A percentile compares a stretch with the other conserved stretches of the same genome.
phyloP scores from a whole-genome alignment of 2,888 invertebrate genomes.

The Melangyna quadrimaculata region DNA sequence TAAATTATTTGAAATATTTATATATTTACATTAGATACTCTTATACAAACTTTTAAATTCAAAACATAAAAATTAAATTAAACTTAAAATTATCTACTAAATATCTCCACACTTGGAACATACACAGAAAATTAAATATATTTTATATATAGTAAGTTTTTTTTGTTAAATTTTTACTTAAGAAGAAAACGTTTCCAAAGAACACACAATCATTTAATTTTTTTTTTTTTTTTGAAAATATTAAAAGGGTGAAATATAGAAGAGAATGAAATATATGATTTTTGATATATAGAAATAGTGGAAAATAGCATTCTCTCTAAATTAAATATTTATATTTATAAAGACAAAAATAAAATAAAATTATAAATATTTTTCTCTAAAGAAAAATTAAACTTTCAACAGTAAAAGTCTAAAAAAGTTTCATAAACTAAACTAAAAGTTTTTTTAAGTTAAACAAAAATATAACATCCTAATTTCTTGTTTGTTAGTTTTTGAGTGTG shows the following conservation, averaged over 20 bases:
- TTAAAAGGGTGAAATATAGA: conserved; percentile 69
- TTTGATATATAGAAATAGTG: conserved; percentile 65
- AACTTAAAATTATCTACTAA: conserved; percentile 61
- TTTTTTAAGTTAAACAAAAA: background rate
- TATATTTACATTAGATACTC: conserved; percentile 60
- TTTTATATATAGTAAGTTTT: conserved; percentile 27
- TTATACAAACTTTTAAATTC: conserved; percentile 25
- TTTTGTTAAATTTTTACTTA: conserved; percentile 42
- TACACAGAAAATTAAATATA: conserved; percentile 65
- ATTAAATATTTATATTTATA: conserved; percentile 60
- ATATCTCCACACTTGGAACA: conserved; percentile 65
- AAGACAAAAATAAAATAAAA: conserved; percentile 24
- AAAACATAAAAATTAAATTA: conserved; percentile 20
- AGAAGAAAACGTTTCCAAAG: conserved; percentile 68
- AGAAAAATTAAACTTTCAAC: conserved; percentile 53
- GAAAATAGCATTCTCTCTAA: conserved; percentile 71
- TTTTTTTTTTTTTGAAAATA: conserved; percentile 50
- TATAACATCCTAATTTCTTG: conserved; percentile 43
- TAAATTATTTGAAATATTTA: conserved; percentile 27
- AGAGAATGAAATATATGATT: conserved; percentile 67
- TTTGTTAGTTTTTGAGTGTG: conserved; percentile 41
- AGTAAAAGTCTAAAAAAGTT: conserved; percentile 60
- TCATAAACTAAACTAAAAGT: conserved; percentile 46
- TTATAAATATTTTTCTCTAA: conserved; percentile 48
- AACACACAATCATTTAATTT: conserved; percentile 67